These are phyloP conservation scores for Loripinus fragilis DNA, from an alignment of 2,888 invertebrate genomes.

Conservation along the genomic window DNA sequence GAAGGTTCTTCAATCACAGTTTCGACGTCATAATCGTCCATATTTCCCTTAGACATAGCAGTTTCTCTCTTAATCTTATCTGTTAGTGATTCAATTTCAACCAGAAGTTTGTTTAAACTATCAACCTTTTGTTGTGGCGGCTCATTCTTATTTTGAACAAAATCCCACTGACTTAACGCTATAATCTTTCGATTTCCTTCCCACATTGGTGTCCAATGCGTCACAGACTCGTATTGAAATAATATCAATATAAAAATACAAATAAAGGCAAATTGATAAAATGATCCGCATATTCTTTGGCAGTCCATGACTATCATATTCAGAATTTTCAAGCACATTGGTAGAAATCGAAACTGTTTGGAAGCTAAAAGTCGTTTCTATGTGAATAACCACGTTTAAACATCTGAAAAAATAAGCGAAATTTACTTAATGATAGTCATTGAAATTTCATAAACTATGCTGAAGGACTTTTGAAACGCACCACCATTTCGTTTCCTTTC, in stretches of 20 bases:
- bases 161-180: not conserved
- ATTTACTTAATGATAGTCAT: too few species aligned
- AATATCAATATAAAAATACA: not conserved
- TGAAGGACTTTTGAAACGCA: too few species aligned
- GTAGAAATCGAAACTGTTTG: too few species aligned
- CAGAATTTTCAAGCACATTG: too few species aligned
- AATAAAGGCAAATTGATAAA: not conserved
- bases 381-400: too few species aligned
- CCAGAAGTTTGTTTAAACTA: not conserved
- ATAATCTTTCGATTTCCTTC: not conserved
- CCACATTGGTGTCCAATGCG: not conserved
- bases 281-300: not conserved
- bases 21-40: not conserved
- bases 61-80: not conserved
- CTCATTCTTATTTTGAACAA: not conserved
- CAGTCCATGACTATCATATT: too few species aligned
- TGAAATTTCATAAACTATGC: too few species aligned
- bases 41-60: not conserved
- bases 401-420: too few species aligned
- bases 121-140: not conserved
- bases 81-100: not conserved
- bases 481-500: too few species aligned
- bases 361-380: too few species aligned
- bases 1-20: not conserved
- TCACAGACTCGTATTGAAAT: not conserved